Evolutionary conservation across 2,888 invertebrate species (phyloP), one percentile per base, ranked within the genome.

Genomic region (Creontiades dilutus): DNA sequence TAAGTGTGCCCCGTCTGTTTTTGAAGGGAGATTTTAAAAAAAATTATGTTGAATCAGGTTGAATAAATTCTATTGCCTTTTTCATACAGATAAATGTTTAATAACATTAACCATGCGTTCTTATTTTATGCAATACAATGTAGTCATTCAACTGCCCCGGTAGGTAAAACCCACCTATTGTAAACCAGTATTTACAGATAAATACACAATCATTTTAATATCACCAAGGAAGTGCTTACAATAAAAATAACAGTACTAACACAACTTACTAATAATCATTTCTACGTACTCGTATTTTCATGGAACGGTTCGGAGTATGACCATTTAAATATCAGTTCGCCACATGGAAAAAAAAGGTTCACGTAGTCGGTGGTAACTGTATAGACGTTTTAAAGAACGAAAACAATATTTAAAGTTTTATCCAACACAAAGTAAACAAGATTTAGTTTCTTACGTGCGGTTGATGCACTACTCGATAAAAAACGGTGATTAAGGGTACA

Each of bases 171-270:
- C 37, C 2, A 37, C 37, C 37, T 37, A 37, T 19, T 19, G 16
- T 61, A 61, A 61, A 68, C 23, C 68, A 11, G 23, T 68, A 68
- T 68, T 68, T 68, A 68, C 68, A 68, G 23, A 68, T 23, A 68
- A 68, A 68, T 68, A 68, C 23, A 68, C 23, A 68, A 23, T 68
- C 68, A 23, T 68, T 68, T 68, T 68, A 68, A 68, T 68, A 68
- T 68, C 68, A 68, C 68, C 68, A 68, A 68, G 68, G 27, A 68
- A 68, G 27, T 68, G 68, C 23, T 68, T 68, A 68, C 68, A 68
- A 68, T 27, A 68, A 68, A 68, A 68, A 61, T 61, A 68, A 68
- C 68, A 68, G 68, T 23, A 68, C 12, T 61, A 68, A 68, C 68
- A 68, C 68, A 13, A 68, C 68, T 23, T 68, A 68, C 23, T 57